phyloP scores from a whole-genome alignment of 2,797 vertebrate genomes.

The Lateolabrax maculatus region DNA sequence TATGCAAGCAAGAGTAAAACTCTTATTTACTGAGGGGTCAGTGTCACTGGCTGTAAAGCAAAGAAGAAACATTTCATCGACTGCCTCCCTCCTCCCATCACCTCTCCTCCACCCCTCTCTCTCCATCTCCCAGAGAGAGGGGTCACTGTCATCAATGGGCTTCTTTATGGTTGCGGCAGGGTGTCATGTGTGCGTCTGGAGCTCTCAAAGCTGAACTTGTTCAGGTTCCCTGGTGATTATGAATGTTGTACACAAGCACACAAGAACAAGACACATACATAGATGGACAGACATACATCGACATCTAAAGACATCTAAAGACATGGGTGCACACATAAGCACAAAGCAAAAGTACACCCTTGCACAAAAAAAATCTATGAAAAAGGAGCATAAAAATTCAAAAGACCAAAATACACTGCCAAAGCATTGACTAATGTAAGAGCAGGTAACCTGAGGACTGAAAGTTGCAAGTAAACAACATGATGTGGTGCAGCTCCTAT shows the following conservation, averaged over 20 bases:
- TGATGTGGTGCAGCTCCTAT: not conserved
- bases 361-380: not conserved
- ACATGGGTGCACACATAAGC: not conserved
- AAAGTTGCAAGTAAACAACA: constrained; percentile 18
- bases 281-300: not conserved
- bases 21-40: constrained; percentile 65
- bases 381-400: constrained; percentile 7
- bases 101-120: constrained; percentile 37
- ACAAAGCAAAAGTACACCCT: constrained; percentile 23
- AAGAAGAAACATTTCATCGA: constrained; percentile 65
- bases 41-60: constrained; percentile 55
- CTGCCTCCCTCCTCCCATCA: constrained; percentile 39
- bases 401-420: constrained; percentile 5
- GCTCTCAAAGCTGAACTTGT: constrained; percentile 70
- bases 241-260: constrained; percentile 50
- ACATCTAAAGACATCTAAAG: not conserved
- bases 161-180: constrained; percentile 68
- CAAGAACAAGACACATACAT: constrained; percentile 20
- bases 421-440: constrained; percentile 16
- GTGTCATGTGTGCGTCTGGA: constrained; percentile 62
- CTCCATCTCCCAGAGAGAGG: constrained; percentile 57
- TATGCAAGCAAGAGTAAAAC: constrained; percentile 41
- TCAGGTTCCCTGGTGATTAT: constrained; percentile 47
- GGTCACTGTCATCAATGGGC: constrained; percentile 75
- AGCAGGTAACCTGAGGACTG: constrained; percentile 4